These are phyloP conservation scores for Zaprionus africanus DNA, from an alignment of 1,140 invertebrate species.

Conservation along the genomic window DNA sequence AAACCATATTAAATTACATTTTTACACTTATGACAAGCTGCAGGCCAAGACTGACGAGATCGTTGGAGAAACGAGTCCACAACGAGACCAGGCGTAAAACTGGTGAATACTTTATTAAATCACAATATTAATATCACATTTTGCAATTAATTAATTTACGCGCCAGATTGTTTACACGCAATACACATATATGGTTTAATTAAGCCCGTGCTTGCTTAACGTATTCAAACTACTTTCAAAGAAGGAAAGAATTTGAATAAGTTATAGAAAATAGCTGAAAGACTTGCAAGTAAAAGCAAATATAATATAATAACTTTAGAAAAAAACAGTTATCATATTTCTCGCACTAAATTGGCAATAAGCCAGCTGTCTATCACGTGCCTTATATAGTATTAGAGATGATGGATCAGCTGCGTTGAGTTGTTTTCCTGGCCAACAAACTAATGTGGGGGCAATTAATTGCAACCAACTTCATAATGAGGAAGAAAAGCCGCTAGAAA, in stretches of 20 bases:
- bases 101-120: neutral
- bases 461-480: constrained; percentile 16
- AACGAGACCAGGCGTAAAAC: neutral
- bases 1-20: neutral
- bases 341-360: neutral
- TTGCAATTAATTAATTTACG: constrained; percentile 1
- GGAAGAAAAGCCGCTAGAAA: constrained; percentile 16
- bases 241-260: neutral
- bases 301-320: neutral
- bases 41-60: neutral
- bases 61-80: neutral
- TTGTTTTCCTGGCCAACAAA: constrained; percentile 4
- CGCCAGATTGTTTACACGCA: neutral
- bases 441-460: neutral
- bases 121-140: neutral
- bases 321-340: neutral
- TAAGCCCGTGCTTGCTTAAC: neutral
- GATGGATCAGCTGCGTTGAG: neutral
- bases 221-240: neutral
- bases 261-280: neutral
- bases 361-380: neutral
- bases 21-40: neutral
- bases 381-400: neutral
- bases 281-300: neutral
- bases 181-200: neutral